Evolutionary conservation across 2,888 invertebrate species (phyloP).

Genomic region (Thelaira solivaga): DNA sequence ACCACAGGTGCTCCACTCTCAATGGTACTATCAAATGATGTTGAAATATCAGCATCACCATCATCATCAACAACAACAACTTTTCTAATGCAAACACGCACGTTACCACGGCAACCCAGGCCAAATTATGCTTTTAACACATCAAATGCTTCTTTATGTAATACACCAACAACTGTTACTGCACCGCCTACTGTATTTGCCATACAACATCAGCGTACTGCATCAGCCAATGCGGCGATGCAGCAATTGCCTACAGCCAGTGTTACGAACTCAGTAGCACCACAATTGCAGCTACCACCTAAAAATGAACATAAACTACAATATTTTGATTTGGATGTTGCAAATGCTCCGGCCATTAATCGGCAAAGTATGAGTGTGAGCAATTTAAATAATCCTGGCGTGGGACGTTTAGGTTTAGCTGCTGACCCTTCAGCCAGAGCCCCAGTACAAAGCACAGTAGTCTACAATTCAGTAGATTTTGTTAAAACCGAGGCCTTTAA

Average conservation of each 20-base stretch:
- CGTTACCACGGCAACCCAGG: conserved; percentile 73
- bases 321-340: conserved; percentile 89
- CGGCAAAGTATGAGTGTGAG: conserved; percentile 72
- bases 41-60: conserved; percentile 58
- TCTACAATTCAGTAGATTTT: conserved; percentile 96
- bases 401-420: conserved; percentile 66
- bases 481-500: conserved; percentile 95
- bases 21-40: conserved; percentile 71
- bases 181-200: conserved; percentile 44
- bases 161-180: conserved; percentile 34
- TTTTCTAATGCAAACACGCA: conserved; percentile 72
- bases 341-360: conserved; percentile 78
- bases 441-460: conserved; percentile 79
- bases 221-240: conserved; percentile 70
- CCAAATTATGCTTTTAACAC: conserved; percentile 57
- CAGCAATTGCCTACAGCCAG: conserved; percentile 48
- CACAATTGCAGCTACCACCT: conserved; percentile 57
- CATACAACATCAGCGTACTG: conserved; percentile 71
- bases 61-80: conserved; percentile 50
- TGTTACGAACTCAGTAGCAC: conserved; percentile 2
- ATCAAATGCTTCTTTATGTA: conserved; percentile 54
- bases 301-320: conserved; percentile 80
- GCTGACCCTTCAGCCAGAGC: conserved; percentile 76
- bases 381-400: conserved; percentile 69
- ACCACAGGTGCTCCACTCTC: conserved; percentile 72